These are phyloP conservation scores for Eclectus roratus DNA, from an alignment of 2,113 vertebrate genomes.

Conservation along the genomic window DNA sequence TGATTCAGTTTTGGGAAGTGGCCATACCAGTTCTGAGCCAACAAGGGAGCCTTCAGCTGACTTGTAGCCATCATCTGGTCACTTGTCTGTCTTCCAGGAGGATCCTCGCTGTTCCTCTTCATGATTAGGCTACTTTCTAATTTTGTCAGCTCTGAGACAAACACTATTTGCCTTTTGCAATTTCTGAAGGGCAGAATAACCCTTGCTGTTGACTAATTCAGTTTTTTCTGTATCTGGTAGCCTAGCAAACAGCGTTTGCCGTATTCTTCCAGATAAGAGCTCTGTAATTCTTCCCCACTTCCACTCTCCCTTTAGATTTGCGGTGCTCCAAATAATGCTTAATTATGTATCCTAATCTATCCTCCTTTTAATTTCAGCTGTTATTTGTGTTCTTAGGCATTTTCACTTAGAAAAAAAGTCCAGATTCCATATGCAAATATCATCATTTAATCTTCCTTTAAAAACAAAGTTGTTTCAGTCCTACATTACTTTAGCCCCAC, in stretches of 20 bases:
- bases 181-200: background rate
- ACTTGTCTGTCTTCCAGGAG: background rate
- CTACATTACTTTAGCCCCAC: background rate
- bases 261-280: background rate
- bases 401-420: background rate
- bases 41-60: background rate
- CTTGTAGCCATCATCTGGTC: background rate
- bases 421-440: background rate
- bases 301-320: background rate
- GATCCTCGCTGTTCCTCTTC: background rate
- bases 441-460: background rate
- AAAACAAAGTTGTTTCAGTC: background rate
- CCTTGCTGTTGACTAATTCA: background rate
- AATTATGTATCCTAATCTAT: background rate
- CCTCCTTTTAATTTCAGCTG: background rate
- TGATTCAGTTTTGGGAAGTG: background rate
- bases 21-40: background rate
- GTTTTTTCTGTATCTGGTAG: no score
- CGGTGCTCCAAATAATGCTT: background rate
- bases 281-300: background rate
- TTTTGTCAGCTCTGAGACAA: background rate
- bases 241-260: background rate
- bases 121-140: background rate
- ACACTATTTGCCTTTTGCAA: background rate
- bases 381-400: background rate